Evolutionary conservation across 1,140 invertebrate species (phyloP).

Genomic region (Chironomus striatipennis): DNA sequence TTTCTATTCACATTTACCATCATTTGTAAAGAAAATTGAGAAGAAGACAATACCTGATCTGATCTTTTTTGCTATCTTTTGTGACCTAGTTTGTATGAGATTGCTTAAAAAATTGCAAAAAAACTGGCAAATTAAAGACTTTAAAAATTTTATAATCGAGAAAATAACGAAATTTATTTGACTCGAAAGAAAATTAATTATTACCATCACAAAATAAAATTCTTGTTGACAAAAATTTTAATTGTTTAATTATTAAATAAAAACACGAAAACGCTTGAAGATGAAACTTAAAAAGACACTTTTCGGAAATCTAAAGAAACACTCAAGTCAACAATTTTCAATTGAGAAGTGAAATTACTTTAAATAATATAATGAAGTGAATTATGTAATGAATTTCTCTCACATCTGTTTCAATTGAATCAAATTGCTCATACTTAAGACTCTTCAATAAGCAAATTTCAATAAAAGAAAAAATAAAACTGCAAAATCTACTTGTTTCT

Average conservation of each 20-base stretch:
- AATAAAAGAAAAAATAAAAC: neutral
- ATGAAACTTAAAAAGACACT: too few relatives aligned
- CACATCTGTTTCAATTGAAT: constrained; percentile 7
- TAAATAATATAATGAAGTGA: constrained; percentile 1
- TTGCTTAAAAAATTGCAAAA: too few relatives aligned
- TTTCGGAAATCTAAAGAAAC: too few relatives aligned
- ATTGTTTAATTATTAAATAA: too few relatives aligned
- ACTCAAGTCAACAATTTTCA: neutral
- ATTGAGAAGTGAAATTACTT: neutral
- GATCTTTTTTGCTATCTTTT: neutral
- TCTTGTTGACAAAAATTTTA: too few relatives aligned
- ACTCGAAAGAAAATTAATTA: too few relatives aligned
- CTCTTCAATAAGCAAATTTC: neutral
- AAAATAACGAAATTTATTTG: too few relatives aligned
- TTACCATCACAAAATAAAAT: too few relatives aligned
- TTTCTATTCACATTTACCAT: neutral
- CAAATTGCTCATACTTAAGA: neutral
- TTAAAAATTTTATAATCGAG: too few relatives aligned
- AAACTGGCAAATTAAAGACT: too few relatives aligned
- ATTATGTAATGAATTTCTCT: neutral
- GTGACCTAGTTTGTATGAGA: neutral
- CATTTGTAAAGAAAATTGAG: neutral
- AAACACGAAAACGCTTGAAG: too few relatives aligned
- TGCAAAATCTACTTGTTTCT: neutral
- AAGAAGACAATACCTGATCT: neutral